These are phyloP conservation scores for Vidua chalybeata DNA, from an alignment of 2,113 vertebrate genomes.

Conservation along the genomic window DNA sequence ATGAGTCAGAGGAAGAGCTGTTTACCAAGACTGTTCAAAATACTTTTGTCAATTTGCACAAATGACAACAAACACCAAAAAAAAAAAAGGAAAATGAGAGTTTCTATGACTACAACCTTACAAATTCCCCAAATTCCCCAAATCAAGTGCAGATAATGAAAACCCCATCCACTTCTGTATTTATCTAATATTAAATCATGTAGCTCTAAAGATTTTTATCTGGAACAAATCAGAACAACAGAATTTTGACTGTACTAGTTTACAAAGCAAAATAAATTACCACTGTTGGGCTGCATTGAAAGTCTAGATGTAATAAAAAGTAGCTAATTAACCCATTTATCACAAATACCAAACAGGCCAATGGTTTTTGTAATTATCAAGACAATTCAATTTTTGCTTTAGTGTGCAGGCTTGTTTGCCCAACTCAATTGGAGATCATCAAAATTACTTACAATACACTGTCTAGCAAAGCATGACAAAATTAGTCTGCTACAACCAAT, in stretches of 20 bases:
- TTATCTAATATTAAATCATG: not conserved
- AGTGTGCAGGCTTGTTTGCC: slow-evolving; percentile 63
- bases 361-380: slow-evolving; percentile 75
- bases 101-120: not conserved
- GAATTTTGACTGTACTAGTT: slow-evolving; percentile 28
- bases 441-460: slow-evolving; percentile 76
- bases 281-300: slow-evolving; percentile 2
- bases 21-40: not conserved
- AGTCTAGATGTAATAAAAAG: slow-evolving; percentile 53
- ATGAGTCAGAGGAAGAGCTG: not conserved
- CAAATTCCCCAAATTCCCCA: not conserved
- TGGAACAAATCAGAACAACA: slow-evolving; percentile 16
- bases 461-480: slow-evolving; percentile 73
- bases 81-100: not conserved
- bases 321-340: slow-evolving; percentile 73
- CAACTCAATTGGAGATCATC: slow-evolving; percentile 68
- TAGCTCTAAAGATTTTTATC: slow-evolving; percentile 9
- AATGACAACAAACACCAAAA: not conserved
- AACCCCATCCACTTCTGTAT: not conserved
- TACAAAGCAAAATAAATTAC: slow-evolving; percentile 63
- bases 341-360: slow-evolving; percentile 69
- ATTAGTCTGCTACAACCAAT: slow-evolving; percentile 70
- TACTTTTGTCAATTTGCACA: not conserved
- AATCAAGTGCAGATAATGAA: not conserved
- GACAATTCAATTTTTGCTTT: slow-evolving; percentile 74